Percentiles rank a stretch among this genome's conserved stretches.
Evolutionary conservation across 2,113 vertebrate genomes (phyloP).

Genomic region (Pseudorasbora parva): DNA sequence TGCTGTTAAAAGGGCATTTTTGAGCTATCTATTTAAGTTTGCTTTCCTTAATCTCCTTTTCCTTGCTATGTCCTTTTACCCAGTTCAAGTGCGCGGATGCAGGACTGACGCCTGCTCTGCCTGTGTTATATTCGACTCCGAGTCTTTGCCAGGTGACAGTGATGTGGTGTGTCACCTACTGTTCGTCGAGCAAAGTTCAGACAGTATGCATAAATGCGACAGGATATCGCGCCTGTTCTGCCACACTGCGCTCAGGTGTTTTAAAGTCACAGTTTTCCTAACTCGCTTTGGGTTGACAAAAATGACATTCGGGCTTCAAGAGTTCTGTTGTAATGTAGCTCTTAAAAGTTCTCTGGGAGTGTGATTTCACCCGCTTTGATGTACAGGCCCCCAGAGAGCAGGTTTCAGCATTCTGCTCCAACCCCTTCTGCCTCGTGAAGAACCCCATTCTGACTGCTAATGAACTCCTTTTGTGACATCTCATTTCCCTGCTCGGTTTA

Average conservation of each 20-base stretch:
- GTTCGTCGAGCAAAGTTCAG: conserved; percentile 18
- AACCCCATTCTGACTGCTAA: conserved; percentile 70
- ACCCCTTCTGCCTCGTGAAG: conserved; percentile 66
- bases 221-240: conserved; percentile 31
- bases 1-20: conserved; percentile 33
- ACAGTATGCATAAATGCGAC: conserved; percentile 24
- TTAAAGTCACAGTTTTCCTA: conserved; percentile 62
- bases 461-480: conserved; percentile 55
- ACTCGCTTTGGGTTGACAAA: conserved; percentile 68
- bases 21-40: conserved; percentile 2
- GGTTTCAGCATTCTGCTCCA: conserved; percentile 74
- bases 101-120: conserved; percentile 16
- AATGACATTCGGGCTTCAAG: conserved; percentile 77
- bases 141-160: conserved; percentile 9
- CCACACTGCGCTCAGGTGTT: conserved; percentile 59
- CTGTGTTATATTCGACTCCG: neutral
- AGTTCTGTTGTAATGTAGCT: conserved; percentile 73
- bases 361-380: conserved; percentile 76
- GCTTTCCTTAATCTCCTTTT: conserved; percentile 19
- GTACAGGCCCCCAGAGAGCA: conserved; percentile 72
- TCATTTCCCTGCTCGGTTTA: conserved; percentile 14
- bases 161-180: conserved; percentile 20
- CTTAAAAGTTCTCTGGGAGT: conserved; percentile 72
- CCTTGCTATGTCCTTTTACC: neutral
- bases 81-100: conserved; percentile 13